phyloP scores from a whole-genome alignment of 2,888 invertebrate genomes.

The Nemurella pictetii region DNA sequence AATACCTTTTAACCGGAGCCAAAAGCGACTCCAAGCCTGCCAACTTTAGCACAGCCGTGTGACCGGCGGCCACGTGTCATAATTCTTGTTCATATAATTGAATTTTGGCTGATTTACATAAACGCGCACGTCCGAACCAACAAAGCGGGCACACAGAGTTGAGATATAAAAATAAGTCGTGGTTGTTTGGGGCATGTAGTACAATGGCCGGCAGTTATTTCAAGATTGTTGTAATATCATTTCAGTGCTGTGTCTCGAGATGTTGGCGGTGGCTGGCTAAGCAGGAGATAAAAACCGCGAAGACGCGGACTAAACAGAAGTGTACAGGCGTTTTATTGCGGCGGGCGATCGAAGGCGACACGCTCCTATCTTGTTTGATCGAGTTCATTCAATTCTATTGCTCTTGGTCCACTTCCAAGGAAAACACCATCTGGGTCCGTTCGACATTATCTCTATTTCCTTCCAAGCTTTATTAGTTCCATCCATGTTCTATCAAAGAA shows the following conservation, averaged over 20 bases:
- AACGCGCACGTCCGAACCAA: background rate
- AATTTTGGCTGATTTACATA: background rate
- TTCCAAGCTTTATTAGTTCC: background rate
- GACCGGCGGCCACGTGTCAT: conserved; percentile 17
- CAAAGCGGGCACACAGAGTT: background rate
- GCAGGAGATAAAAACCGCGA: too few relatives aligned
- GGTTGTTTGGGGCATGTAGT: background rate
- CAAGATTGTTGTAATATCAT: background rate
- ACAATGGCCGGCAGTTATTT: background rate
- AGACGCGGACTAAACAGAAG: background rate
- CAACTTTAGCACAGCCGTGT: background rate
- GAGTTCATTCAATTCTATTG: conserved; percentile 4
- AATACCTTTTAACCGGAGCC: conserved; percentile 19
- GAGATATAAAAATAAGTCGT: background rate
- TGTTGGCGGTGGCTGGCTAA: too few relatives aligned
- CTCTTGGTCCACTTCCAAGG: conserved; percentile 12
- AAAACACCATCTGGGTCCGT: conserved; percentile 7
- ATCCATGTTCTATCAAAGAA: background rate
- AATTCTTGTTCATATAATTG: conserved; percentile 17
- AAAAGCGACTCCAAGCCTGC: conserved; percentile 3
- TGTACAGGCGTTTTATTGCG: background rate
- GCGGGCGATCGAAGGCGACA: background rate
- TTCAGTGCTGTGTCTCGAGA: background rate
- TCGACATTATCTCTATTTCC: conserved; percentile 10
- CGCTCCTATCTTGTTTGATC: background rate